Base-by-base conservation (phyloP, 2,888 invertebrate genomes). In the Dicycla oo region DNA sequence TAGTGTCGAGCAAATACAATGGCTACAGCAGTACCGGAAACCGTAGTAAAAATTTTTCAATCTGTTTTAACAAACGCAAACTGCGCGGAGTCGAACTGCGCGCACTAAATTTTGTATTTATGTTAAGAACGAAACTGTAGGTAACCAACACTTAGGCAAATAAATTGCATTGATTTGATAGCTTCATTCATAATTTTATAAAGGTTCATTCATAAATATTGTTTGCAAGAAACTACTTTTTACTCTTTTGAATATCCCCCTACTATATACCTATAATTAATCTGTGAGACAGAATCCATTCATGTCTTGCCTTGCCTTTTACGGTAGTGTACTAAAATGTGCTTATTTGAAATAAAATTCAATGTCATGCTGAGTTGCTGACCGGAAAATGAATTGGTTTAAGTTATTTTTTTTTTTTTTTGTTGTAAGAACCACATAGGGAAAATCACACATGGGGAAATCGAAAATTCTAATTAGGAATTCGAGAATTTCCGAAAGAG, bases 131-230 rank as follows among this genome's bases (percentile, higher is more conserved):
- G n/a, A n/a, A n/a, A n/a, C n/a, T n/a, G n/a, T n/a, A n/a, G n/a
- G n/a, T n/a, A n/a, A n/a, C n/a, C n/a, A n/a, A n/a, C n/a, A n/a
- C n/a, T n/a, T n/a, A n/a, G n/a, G n/a, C n/a, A n/a, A n/a, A n/a
- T n/a, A n/a, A n/a, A n/a, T n/a, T n/a, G n/a, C n/a, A n/a, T n/a
- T n/a, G n/a, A n/a, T n/a, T n/a, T n/a, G n/a, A n/a, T n/a, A n/a
- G n/a, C n/a, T n/a, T 61, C 79, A 80, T 71, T 80, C 79, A 74
- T 62, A 69, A 61, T 67, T 74, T 73, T 74, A 67, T 75, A 60
- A 71, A 74, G 72, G 68, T 72, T 82, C 75, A 81, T 83, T 81
- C 81, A 75, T 74, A 61, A 80, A 80, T 73, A 71, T 72, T 75
- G 71, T 80, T 81, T 76, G 76, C 57, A 60, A 73, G 64, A 73